Evolutionary conservation across 2,888 invertebrate species (phyloP), one percentile per base, ranked within the genome.

Genomic region (Campoplex nolae): DNA sequence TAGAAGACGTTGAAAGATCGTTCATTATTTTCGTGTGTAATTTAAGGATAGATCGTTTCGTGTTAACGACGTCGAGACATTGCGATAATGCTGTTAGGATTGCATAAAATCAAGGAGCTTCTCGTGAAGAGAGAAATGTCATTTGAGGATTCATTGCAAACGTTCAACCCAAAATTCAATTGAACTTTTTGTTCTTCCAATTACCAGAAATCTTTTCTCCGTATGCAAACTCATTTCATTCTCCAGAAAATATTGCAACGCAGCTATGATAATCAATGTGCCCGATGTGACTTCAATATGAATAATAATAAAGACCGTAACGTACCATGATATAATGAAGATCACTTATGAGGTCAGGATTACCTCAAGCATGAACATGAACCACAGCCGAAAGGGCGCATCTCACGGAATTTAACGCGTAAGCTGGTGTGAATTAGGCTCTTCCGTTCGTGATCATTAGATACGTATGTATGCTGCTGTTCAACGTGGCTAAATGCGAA

Each of bases 251-350:
- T 23, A 48, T 48, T 70, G 42, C 48, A n/a, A n/a, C 23, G 32
- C 35, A 18, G 23, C 18, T 16, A 62, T 65, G 73, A 42, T 65
- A 74, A 81, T 74, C 73, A 73, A 51, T 73, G 23, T 23, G 62
- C 11, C 23, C 54, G 28, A 74, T 65, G 32, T 65, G 73, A 74
- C 65, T 65, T 23, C 32, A n/a, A 70, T 62, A 58, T 48, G n/a
- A 35, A 38, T 48, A 51, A 48, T 67, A 35, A 13, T 28, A 4
- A 13, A 48, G 9, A 38, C 38, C 16, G 80, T 74, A 73, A 65
- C 58, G 71, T 62, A 71, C 71, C 16, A 45, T 28, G 16, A 42
- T 75, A 67, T 82, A 82, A 75, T 75, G 81, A 75, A 82, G 81
- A 75, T 75, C 67, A 32, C 67, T 58, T 38, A 28, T 35, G 65